Conservation (phyloP, 2,888 invertebrate species). For the Athetis lepigone region DNA sequence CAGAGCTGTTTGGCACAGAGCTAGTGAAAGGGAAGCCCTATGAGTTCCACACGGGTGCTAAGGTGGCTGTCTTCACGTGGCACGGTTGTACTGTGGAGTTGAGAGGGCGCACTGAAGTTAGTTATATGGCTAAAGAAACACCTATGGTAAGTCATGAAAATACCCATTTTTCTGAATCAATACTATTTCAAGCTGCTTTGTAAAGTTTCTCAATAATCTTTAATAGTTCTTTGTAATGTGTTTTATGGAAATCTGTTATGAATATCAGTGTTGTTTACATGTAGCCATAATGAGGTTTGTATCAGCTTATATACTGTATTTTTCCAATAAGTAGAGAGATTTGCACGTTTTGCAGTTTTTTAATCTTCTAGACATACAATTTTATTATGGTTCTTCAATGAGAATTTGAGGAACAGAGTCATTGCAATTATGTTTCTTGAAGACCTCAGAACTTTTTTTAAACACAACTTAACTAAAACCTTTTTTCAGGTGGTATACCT, state of each 20-base stretch:
- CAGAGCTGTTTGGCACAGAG: constrained; percentile 99
- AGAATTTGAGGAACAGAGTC: too few relatives aligned
- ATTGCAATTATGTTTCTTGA: too few relatives aligned
- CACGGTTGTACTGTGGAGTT: constrained; percentile 97
- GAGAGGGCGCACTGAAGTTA: constrained; percentile 97
- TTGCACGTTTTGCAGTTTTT: background rate
- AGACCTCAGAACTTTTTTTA: too few relatives aligned
- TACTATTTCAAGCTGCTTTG: background rate
- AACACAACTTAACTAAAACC: background rate
- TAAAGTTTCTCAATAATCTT: background rate
- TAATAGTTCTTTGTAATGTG: background rate
- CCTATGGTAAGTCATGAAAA: constrained; percentile 93
- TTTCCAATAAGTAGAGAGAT: too few relatives aligned
- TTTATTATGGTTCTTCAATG: too few relatives aligned
- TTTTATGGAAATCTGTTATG: background rate
- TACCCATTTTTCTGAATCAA: background rate
- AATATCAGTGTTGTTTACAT: background rate
- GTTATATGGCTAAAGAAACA: constrained; percentile 98
- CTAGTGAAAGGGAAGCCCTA: constrained; percentile 97
- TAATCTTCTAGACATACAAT: background rate
- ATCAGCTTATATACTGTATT: background rate
- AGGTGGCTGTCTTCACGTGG: constrained; percentile 99
- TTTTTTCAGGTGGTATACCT: constrained; percentile 93
- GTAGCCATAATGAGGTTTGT: background rate
- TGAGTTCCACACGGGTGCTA: constrained; percentile 96